These are phyloP conservation scores for Brachyhypopomus occidentalis DNA, from an alignment of 2,113 vertebrate genomes.

Conservation along the genomic window DNA sequence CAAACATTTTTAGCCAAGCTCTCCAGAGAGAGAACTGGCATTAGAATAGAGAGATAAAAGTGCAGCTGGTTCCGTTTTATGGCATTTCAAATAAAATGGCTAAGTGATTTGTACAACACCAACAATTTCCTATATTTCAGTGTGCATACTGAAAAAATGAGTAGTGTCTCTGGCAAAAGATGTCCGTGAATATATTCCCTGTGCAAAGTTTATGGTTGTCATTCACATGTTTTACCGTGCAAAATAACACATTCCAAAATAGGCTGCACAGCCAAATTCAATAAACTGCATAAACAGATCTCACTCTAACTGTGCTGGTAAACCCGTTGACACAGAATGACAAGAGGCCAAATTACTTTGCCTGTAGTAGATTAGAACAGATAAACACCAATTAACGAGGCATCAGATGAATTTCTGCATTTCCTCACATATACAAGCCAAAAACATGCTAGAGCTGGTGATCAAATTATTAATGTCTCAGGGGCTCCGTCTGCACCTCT, in stretches of 20 bases:
- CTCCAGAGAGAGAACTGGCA: not conserved
- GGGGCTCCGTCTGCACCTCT: not conserved
- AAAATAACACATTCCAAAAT: no score
- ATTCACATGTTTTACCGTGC: no score
- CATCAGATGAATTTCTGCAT: not conserved
- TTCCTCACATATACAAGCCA: slow-evolving; percentile 1
- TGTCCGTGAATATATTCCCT: not conserved
- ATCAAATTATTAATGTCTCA: slow-evolving; percentile 5
- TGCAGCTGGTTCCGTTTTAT: not conserved
- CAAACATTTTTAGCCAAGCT: slow-evolving; percentile 9
- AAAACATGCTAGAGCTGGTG: not conserved
- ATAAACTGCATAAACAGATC: not conserved
- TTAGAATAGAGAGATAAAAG: not conserved
- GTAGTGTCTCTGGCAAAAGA: not conserved
- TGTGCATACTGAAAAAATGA: not conserved
- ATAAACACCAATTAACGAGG: not conserved
- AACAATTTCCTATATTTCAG: not conserved
- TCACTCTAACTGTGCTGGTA: not conserved
- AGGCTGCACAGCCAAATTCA: not conserved
- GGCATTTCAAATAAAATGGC: not conserved
- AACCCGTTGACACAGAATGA: no score
- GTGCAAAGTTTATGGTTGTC: not conserved
- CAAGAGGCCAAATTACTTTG: no score
- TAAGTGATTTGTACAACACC: not conserved
- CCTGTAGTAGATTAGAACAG: no score